A percentile compares a stretch with the other conserved stretches of the same genome.
Evolutionary conservation across 2,113 vertebrate species (phyloP).

Genomic region (Seriola aureovittata): DNA sequence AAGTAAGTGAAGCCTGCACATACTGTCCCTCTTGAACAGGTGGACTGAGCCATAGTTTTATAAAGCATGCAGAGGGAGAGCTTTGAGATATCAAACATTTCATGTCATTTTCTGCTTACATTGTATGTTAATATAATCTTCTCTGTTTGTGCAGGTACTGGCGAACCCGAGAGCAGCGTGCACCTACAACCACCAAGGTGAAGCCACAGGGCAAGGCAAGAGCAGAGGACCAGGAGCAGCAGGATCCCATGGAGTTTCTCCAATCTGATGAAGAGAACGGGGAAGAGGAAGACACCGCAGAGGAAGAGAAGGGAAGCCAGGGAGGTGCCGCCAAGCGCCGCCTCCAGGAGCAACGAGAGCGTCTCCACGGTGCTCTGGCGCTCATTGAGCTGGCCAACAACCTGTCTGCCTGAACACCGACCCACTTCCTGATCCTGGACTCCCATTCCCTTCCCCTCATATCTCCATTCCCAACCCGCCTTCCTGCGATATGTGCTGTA

Average conservation of each 20-base stretch:
- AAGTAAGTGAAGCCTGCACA: slow-evolving; percentile 85
- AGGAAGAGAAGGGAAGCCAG: slow-evolving; percentile 80
- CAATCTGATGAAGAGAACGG: slow-evolving; percentile 94
- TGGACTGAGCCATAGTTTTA: neutral
- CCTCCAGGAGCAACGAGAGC: slow-evolving; percentile 96
- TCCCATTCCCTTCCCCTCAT: slow-evolving; percentile 3
- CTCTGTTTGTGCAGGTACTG: slow-evolving; percentile 88
- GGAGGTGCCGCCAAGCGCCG: slow-evolving; percentile 86
- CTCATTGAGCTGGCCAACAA: slow-evolving; percentile 99
- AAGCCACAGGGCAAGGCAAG: slow-evolving; percentile 88
- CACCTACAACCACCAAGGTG: slow-evolving; percentile 87
- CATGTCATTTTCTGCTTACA: too few relatives aligned
- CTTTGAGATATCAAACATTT: neutral
- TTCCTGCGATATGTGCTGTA: slow-evolving; percentile 73
- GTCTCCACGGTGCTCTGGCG: slow-evolving; percentile 94
- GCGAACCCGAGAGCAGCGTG: slow-evolving; percentile 93
- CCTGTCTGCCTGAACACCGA: slow-evolving; percentile 86
- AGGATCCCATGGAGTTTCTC: slow-evolving; percentile 94
- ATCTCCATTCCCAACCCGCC: slow-evolving; percentile 52
- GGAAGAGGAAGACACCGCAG: slow-evolving; percentile 84
- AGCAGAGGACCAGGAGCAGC: slow-evolving; percentile 92
- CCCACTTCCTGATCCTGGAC: slow-evolving; percentile 66
- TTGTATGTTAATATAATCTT: neutral
- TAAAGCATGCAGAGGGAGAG: neutral
- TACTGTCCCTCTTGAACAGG: neutral